phyloP scores from a whole-genome alignment of 2,113 vertebrate species.

The Podarcis muralis region DNA sequence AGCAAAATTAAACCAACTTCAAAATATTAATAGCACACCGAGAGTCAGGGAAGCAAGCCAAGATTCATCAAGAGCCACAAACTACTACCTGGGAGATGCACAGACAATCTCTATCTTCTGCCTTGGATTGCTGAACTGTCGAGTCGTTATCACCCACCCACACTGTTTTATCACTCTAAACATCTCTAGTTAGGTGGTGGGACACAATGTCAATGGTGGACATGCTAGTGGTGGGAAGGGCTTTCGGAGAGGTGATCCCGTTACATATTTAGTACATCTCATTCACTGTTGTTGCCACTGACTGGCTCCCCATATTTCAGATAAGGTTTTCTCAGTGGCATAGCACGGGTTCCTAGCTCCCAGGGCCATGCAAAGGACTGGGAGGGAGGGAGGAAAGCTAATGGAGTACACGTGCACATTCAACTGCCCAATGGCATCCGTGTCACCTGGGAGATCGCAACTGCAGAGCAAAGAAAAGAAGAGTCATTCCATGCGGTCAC shows the following conservation, averaged over 20 bases:
- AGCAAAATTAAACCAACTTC: conserved; percentile 61
- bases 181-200: not conserved
- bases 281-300: too few relatives aligned
- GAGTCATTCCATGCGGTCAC: too few relatives aligned
- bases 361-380: too few relatives aligned
- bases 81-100: not conserved
- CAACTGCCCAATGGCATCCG: too few relatives aligned
- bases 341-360: too few relatives aligned
- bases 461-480: too few relatives aligned
- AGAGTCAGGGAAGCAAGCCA: not conserved
- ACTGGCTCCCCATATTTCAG: too few relatives aligned
- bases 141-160: not conserved
- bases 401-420: too few relatives aligned
- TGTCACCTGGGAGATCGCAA: too few relatives aligned
- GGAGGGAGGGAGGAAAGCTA: too few relatives aligned
- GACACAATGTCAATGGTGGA: not conserved
- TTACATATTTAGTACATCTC: too few relatives aligned
- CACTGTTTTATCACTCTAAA: not conserved
- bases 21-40: conserved; percentile 33
- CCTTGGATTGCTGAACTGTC: not conserved
- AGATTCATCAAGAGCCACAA: conserved; percentile 11
- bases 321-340: too few relatives aligned
- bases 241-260: not conserved
- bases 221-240: not conserved
- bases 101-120: conserved; percentile 22